Conservation (phyloP, 2,797 vertebrate species). For the Microctenopoma stevenorrisi region DNA sequence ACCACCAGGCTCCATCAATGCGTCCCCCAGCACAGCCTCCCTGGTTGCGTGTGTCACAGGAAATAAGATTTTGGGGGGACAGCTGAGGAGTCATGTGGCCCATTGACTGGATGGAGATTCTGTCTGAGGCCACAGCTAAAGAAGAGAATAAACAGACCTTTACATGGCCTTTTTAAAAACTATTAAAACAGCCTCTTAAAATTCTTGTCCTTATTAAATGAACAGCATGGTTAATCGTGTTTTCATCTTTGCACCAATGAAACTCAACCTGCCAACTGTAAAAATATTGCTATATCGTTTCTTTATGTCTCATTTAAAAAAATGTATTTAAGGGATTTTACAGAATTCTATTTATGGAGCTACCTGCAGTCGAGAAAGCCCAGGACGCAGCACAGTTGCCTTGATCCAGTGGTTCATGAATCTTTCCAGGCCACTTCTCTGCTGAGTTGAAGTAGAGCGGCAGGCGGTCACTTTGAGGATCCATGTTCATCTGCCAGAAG, state of each 20-base stretch:
- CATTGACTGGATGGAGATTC: constrained; percentile 98
- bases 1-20: constrained; percentile 97
- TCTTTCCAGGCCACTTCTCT: constrained; percentile 93
- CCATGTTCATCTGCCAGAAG: constrained; percentile 88
- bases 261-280: neutral
- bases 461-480: constrained; percentile 82
- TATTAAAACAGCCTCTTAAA: too few relatives aligned
- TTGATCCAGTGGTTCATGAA: constrained; percentile 95
- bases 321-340: neutral
- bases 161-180: too few relatives aligned
- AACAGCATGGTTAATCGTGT: too few relatives aligned
- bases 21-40: constrained; percentile 91
- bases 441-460: constrained; percentile 89
- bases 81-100: constrained; percentile 95
- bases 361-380: constrained; percentile 97
- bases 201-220: too few relatives aligned
- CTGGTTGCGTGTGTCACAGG: constrained; percentile 94
- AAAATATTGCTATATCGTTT: neutral
- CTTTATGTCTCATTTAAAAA: neutral
- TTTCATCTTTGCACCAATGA: too few relatives aligned
- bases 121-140: constrained; percentile 94
- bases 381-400: constrained; percentile 97
- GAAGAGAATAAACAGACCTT: neutral
- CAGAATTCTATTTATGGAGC: neutral
- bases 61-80: constrained; percentile 96